These are phyloP conservation scores for Harpalus rubripes DNA, from an alignment of 2,888 invertebrate species.

Conservation along the genomic window DNA sequence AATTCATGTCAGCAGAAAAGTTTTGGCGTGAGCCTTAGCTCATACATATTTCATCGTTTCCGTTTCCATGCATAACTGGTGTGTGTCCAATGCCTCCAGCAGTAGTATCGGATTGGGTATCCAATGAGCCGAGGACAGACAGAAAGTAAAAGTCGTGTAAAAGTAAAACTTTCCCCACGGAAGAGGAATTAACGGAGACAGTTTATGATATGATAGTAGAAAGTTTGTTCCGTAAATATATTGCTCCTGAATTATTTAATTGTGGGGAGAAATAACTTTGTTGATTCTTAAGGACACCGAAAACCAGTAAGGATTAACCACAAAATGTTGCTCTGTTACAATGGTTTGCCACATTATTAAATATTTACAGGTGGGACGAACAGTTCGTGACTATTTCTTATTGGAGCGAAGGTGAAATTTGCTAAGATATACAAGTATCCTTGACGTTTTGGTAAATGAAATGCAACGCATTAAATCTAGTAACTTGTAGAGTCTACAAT, in stretches of 20 bases:
- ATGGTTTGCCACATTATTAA: no score
- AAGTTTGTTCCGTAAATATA: background rate
- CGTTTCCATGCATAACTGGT: slow-evolving; percentile 36
- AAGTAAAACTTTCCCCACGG: background rate
- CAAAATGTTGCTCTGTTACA: no score
- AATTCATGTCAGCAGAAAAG: slow-evolving; percentile 42
- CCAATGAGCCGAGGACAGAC: slow-evolving; percentile 9
- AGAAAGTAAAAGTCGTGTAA: background rate
- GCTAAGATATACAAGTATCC: no score
- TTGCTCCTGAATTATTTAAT: slow-evolving; percentile 4
- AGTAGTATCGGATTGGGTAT: slow-evolving; percentile 1
- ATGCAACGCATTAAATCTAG: no score
- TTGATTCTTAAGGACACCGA: background rate
- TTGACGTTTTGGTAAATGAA: no score
- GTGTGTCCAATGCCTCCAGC: slow-evolving; percentile 5
- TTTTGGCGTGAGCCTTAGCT: slow-evolving; percentile 1
- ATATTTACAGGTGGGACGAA: no score
- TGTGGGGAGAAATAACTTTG: background rate
- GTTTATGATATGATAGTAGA: no score
- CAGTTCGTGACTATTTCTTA: no score
- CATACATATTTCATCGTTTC: slow-evolving; percentile 44
- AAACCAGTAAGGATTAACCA: no score
- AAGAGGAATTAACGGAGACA: background rate
- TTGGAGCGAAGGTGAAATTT: no score
- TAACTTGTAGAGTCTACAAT: no score